Conservation (phyloP, 2,797 vertebrate genomes). For the Platyrinchus mystaceus region DNA sequence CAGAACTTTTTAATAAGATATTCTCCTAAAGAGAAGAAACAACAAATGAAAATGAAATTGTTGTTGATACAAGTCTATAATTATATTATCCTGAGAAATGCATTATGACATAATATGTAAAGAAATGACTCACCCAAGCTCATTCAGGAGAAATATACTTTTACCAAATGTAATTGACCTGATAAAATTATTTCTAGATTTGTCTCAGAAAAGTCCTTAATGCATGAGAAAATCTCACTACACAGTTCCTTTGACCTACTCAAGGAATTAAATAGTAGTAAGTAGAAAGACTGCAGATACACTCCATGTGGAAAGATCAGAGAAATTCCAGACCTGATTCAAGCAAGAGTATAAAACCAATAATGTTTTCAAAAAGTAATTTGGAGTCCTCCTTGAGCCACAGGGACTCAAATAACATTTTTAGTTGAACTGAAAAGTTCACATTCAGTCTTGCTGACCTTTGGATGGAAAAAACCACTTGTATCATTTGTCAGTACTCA, state of each 20-base stretch:
- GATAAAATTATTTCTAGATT: neutral
- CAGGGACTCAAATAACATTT: neutral
- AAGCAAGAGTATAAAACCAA: neutral
- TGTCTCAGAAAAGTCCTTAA: neutral
- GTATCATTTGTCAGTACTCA: neutral
- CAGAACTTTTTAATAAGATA: neutral
- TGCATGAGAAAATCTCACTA: neutral
- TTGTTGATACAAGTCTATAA: neutral
- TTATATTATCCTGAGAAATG: neutral
- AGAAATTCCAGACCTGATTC: neutral
- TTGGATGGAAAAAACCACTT: neutral
- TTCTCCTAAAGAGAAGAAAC: neutral
- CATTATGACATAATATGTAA: neutral
- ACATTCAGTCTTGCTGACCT: neutral
- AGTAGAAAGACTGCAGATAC: neutral
- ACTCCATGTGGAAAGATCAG: neutral
- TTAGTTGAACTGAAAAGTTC: neutral
- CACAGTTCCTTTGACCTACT: neutral
- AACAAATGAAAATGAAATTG: neutral
- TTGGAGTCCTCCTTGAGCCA: neutral
- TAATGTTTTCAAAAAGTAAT: neutral
- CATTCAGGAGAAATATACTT: neutral
- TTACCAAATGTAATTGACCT: neutral
- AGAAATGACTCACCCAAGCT: neutral
- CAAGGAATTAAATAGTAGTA: neutral